These are phyloP conservation scores for Suricata suricatta DNA, from an alignment of 2,113 vertebrate genomes.

Conservation along the genomic window DNA sequence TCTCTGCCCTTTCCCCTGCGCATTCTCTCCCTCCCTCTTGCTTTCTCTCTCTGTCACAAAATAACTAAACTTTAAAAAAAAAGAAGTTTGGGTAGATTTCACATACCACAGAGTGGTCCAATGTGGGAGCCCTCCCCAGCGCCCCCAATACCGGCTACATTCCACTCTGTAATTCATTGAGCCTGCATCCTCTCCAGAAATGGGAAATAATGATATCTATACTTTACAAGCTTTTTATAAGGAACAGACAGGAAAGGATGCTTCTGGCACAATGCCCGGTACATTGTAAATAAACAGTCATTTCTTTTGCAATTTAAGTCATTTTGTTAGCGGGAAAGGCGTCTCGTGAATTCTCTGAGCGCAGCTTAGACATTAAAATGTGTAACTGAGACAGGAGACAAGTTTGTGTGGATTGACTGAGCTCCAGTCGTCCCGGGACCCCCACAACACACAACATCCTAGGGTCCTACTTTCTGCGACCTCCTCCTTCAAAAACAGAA, in stretches of 20 bases:
- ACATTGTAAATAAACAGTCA: not conserved
- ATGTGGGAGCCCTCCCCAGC: fast-evolving
- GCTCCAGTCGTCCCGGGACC: not conserved
- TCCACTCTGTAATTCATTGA: not conserved
- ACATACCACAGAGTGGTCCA: not conserved
- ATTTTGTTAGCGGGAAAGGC: not conserved
- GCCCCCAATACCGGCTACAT: too few species aligned
- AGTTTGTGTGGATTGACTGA: not conserved
- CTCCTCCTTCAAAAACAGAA: not conserved
- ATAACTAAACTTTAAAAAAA: too few species aligned
- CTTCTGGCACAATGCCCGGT: not conserved
- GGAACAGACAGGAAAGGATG: not conserved
- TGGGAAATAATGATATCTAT: not conserved
- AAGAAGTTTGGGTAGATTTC: not conserved
- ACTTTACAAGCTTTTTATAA: not conserved
- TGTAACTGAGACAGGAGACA: not conserved
- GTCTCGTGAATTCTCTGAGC: not conserved
- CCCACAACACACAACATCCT: not conserved
- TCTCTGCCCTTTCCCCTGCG: too few species aligned
- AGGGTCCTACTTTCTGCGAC: not conserved
- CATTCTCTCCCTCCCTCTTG: too few species aligned
- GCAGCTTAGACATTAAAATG: not conserved
- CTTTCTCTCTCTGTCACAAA: too few species aligned
- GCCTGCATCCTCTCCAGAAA: not conserved
- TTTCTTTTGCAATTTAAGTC: not conserved